phyloP scores from a whole-genome alignment of 2,113 vertebrate species.

The Emydura subglobosa region DNA sequence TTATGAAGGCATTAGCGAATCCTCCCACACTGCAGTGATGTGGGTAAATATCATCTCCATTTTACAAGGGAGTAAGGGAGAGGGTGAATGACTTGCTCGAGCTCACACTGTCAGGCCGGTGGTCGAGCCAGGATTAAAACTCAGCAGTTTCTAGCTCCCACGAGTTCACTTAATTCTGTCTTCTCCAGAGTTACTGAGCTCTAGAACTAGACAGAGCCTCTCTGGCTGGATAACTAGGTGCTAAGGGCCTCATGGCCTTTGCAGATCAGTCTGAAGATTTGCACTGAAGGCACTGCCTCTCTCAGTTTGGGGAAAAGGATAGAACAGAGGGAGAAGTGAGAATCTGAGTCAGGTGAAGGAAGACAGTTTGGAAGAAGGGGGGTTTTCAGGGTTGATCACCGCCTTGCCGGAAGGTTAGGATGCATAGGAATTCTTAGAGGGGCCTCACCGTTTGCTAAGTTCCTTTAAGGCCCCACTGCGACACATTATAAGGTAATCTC shows the following conservation, averaged over 20 bases:
- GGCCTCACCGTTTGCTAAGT: conserved; percentile 78
- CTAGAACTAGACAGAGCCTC: not conserved
- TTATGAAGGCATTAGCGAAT: not conserved
- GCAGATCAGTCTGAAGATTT: not conserved
- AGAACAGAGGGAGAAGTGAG: not conserved
- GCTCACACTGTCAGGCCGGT: not conserved
- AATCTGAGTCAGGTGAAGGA: not conserved
- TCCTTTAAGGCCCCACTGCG: conserved; percentile 90
- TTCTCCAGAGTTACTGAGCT: not conserved
- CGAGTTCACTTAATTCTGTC: not conserved
- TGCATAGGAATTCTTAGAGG: not conserved
- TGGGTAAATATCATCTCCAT: not conserved
- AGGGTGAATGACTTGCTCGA: not conserved
- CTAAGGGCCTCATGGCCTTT: not conserved
- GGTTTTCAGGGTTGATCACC: not conserved
- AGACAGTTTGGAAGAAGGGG: not conserved
- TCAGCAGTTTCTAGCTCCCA: not conserved
- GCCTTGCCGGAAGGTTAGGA: not conserved
- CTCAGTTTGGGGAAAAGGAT: not conserved
- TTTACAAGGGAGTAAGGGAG: not conserved
- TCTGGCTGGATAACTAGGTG: not conserved
- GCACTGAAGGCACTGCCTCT: not conserved
- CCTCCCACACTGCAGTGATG: not conserved
- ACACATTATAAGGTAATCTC: conserved; percentile 91
- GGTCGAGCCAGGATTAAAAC: not conserved